Evolutionary conservation across 2,113 vertebrate genomes (phyloP), one percentile per base, ranked within the genome.

Genomic region (Suricata suricatta): DNA sequence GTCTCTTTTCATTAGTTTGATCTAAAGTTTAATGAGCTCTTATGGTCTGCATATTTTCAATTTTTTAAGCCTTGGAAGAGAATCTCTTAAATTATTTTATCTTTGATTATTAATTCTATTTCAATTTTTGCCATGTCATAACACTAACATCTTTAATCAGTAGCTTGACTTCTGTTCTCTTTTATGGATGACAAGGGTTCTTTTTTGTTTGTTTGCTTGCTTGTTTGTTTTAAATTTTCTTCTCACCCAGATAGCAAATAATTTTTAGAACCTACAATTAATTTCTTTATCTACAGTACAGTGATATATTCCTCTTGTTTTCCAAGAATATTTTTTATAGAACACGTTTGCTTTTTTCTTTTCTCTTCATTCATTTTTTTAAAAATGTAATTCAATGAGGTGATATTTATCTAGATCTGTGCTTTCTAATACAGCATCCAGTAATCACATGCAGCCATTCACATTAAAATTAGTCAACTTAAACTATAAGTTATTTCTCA

Each of bases 11-110:
- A 66, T 77, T 89, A 85, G 69, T 74, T 88, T 77, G 23, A 84
- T n/a, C 27, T 97, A 89, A 76, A 52, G 4, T 71, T 81, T 93
- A 92, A 83, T 72, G n/a, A 66, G 21, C 12, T 76, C 16, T 87
- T 60, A 80, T 82, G 9, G 10, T 74, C 44, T 63, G 23, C 31
- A 80, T 54, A 74, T 1, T 95, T 79, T 35, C 4, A 14, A 79
- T 19, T 74, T 72, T 87, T 89, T 69, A 92, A 96, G 13, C 23
- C 13, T 88, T 7, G 7, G 10, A 23, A 93, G 9, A 88, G 11
- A 93, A n/a, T 80, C 25, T 52, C 81, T 88, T 38, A 60, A 93
- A 64, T 35, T 89, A 80, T 68, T 94, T 91, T 95, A 33, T 88
- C 29, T 94, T 87, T 96, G 76, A 76, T 38, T 84, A 81, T 72